A percentile compares a stretch with the other conserved stretches of the same genome.
These are phyloP conservation scores for Drosophila meridionalis DNA, from an alignment of 2,888 invertebrate genomes.

Conservation along the genomic window DNA sequence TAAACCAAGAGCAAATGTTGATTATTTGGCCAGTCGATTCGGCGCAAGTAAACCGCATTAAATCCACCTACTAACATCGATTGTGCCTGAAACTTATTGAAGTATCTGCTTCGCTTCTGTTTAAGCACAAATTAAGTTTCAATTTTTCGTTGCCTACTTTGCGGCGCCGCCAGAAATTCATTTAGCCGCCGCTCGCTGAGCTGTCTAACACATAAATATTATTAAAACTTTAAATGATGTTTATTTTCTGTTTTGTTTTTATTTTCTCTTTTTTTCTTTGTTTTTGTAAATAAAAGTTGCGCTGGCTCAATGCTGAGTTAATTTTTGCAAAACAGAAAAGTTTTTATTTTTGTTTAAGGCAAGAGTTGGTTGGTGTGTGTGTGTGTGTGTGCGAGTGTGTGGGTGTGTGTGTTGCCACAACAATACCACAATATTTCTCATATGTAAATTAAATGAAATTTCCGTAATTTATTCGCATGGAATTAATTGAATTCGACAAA, in stretches of 20 bases:
- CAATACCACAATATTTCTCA: conserved; percentile 54
- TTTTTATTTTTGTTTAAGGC: conserved; percentile 16
- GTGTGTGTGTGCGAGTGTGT: conserved; percentile 2
- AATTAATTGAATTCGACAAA: conserved; percentile 54
- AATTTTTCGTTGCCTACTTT: conserved; percentile 29
- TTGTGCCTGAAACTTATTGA: conserved; percentile 14
- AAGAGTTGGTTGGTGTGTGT: neutral
- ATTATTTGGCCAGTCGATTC: conserved; percentile 52
- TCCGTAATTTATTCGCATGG: conserved; percentile 50
- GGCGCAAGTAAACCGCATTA: conserved; percentile 9
- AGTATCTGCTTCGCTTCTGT: conserved; percentile 34
- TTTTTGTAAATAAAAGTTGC: conserved; percentile 35
- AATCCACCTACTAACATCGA: neutral
- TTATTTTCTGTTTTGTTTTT: conserved; percentile 17
- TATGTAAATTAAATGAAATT: conserved; percentile 60
- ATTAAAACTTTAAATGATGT: conserved; percentile 21
- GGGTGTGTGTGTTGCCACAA: conserved; percentile 23
- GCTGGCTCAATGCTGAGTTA: conserved; percentile 41
- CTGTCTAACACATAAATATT: conserved; percentile 3
- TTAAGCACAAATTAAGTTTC: conserved; percentile 64
- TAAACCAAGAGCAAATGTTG: conserved; percentile 53
- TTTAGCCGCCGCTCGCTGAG: neutral
- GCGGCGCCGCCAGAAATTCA: conserved; percentile 1
- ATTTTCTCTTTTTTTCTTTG: conserved; percentile 4
- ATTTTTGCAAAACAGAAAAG: conserved; percentile 46